Percentiles rank a stretch among this genome's conserved stretches.
phyloP scores from a whole-genome alignment of 2,888 invertebrate genomes.

The Limnephilus marmoratus region DNA sequence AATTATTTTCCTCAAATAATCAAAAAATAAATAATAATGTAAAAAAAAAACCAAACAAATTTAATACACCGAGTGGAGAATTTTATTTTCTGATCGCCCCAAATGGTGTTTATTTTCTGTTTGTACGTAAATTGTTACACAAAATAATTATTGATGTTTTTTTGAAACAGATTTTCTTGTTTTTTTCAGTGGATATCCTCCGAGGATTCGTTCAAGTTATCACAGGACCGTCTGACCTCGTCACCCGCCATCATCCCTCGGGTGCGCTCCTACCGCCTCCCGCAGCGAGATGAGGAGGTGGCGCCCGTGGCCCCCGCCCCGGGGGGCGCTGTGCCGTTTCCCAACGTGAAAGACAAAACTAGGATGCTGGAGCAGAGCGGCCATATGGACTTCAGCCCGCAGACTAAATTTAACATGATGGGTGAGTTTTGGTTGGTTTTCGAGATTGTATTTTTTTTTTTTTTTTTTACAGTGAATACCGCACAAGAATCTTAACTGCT shows the following conservation, averaged over 20 bases:
- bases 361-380: slow-evolving; percentile 70
- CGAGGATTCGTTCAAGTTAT: slow-evolving; percentile 75
- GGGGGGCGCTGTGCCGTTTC: slow-evolving; percentile 69
- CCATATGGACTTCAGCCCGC: slow-evolving; percentile 5
- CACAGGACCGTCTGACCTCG: slow-evolving; percentile 71
- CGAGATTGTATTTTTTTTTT: no score
- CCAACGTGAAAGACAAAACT: slow-evolving; percentile 74
- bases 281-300: slow-evolving; percentile 59
- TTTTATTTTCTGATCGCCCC: background rate
- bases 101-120: background rate
- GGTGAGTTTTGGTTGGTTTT: background rate
- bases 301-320: slow-evolving; percentile 32
- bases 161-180: background rate
- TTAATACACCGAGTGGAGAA: background rate
- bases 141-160: background rate
- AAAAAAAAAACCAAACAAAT: no score
- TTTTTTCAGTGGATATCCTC: slow-evolving; percentile 75
- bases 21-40: no score
- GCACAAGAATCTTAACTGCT: no score
- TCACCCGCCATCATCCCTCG: slow-evolving; percentile 75
- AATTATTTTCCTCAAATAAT: no score
- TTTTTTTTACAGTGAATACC: no score
- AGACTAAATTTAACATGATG: background rate
- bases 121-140: background rate
- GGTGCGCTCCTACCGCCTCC: slow-evolving; percentile 73